These are phyloP conservation scores for Semotilus atromaculatus DNA, from an alignment of 2,797 vertebrate species.

Conservation along the genomic window DNA sequence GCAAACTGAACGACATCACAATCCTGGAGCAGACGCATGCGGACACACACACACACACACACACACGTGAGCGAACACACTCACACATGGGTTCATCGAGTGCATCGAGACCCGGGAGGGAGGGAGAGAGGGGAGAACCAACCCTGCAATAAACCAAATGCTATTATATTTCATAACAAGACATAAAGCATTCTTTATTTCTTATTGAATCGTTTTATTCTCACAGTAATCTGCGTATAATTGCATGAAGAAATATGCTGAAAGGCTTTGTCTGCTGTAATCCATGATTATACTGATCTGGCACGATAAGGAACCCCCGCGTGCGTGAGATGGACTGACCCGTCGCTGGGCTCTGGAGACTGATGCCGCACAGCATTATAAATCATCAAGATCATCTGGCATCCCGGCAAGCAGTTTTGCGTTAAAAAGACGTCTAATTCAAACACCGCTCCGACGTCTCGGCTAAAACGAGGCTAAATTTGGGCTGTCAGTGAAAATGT, in stretches of 20 bases:
- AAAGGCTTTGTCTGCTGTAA: constrained; percentile 18
- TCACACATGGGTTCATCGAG: constrained; percentile 52
- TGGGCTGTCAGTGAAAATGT: too few relatives aligned
- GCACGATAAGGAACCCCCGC: constrained; percentile 20
- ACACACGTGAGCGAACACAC: too few relatives aligned
- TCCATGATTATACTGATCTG: background rate
- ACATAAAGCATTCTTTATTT: background rate
- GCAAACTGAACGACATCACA: constrained; percentile 21
- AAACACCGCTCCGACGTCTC: too few relatives aligned
- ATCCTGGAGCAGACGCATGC: background rate
- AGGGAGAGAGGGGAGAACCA: background rate
- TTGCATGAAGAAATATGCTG: background rate
- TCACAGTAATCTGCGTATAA: background rate
- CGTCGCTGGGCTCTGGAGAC: constrained; percentile 1
- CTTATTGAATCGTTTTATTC: background rate
- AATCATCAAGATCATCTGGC: too few relatives aligned
- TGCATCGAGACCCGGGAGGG: constrained; percentile 31
- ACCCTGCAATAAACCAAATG: constrained; percentile 20
- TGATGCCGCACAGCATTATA: background rate
- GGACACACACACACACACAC: background rate
- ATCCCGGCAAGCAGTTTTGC: too few relatives aligned
- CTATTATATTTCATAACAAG: constrained; percentile 7
- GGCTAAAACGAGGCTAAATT: too few relatives aligned
- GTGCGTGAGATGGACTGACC: constrained; percentile 46
- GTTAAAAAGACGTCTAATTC: too few relatives aligned